phyloP scores from a whole-genome alignment of 2,797 vertebrate genomes.

The Lagothrix lagotricha region DNA sequence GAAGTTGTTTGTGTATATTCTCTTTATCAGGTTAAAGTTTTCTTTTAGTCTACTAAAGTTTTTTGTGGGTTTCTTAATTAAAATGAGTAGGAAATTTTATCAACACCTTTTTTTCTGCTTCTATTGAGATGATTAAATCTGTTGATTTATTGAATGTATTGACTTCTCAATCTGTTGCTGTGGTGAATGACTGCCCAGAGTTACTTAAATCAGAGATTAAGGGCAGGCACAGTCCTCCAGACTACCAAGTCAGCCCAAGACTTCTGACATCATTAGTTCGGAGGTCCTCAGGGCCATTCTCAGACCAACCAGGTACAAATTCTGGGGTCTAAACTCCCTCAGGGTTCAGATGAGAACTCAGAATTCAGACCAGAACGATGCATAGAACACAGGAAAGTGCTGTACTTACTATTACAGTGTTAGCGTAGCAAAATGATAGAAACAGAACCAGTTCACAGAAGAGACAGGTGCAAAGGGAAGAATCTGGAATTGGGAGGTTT shows the following conservation, averaged over 20 bases:
- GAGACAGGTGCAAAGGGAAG: background rate
- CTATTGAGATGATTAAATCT: background rate
- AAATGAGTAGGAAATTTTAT: background rate
- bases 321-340: too few relatives aligned
- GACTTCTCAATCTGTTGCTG: background rate
- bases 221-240: background rate
- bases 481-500: background rate
- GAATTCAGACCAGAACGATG: background rate
- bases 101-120: background rate
- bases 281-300: background rate
- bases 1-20: background rate
- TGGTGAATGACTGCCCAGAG: accelerated
- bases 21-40: background rate
- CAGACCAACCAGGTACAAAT: background rate
- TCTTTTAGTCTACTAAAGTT: background rate
- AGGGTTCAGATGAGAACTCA: background rate
- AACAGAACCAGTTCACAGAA: background rate
- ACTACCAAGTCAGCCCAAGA: background rate
- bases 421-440: background rate
- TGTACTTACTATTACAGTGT: background rate
- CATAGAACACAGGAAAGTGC: too few relatives aligned
- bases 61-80: background rate
- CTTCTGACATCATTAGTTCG: background rate
- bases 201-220: background rate
- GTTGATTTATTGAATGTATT: too few relatives aligned